Evolutionary conservation across 2,797 vertebrate species (phyloP).

Genomic region (Eulemur coronatus): DNA sequence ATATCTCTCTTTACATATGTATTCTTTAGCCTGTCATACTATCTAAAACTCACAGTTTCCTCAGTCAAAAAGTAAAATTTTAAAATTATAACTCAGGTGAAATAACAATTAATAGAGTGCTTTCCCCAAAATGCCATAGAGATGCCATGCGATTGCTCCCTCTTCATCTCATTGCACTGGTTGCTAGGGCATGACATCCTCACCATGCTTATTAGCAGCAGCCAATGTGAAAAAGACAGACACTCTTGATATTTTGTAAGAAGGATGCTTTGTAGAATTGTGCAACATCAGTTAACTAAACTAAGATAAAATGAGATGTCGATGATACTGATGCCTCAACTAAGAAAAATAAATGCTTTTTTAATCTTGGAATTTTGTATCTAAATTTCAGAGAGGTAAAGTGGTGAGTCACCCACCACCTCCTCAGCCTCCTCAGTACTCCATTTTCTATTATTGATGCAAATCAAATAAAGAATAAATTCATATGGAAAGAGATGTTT

Average conservation of each 20-base stretch:
- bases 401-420: not conserved
- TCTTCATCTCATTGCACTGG: not conserved
- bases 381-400: not conserved
- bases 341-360: not conserved
- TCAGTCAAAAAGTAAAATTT: not conserved
- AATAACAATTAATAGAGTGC: not conserved
- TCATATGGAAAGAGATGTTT: not conserved
- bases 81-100: not conserved
- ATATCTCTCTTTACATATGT: no score
- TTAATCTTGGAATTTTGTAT: not conserved
- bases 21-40: not conserved
- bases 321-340: not conserved
- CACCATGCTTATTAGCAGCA: not conserved
- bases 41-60: not conserved
- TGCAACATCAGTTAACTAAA: not conserved
- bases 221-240: not conserved
- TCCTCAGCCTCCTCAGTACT: not conserved
- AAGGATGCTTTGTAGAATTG: not conserved
- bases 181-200: not conserved
- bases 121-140: not conserved
- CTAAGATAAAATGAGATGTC: not conserved
- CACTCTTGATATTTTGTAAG: not conserved
- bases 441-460: not conserved
- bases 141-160: not conserved
- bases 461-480: not conserved